phyloP scores from a whole-genome alignment of 2,797 vertebrate genomes.

The Lacerta viridis region DNA sequence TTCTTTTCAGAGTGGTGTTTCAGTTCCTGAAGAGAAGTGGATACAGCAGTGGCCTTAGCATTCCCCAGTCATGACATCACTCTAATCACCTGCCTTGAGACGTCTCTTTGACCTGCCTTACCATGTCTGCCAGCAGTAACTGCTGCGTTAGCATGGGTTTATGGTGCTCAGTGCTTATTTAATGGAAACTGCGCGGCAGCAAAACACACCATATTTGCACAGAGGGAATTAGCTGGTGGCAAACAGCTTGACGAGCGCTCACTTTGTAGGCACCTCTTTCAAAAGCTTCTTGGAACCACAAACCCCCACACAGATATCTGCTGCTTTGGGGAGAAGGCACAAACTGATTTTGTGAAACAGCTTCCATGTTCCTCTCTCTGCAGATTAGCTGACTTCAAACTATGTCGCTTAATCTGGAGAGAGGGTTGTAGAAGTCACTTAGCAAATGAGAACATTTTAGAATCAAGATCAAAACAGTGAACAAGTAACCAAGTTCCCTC shows the following conservation, averaged over 20 bases:
- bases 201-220: slow-evolving; percentile 56
- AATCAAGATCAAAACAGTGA: neutral
- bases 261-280: neutral
- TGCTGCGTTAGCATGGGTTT: slow-evolving; percentile 59
- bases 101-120: slow-evolving; percentile 52
- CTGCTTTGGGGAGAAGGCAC: neutral
- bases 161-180: slow-evolving; percentile 19
- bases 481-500: neutral
- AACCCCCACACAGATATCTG: neutral
- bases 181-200: slow-evolving; percentile 48
- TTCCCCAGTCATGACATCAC: slow-evolving; percentile 50
- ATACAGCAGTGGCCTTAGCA: slow-evolving; percentile 37
- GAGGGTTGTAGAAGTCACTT: neutral
- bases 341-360: neutral
- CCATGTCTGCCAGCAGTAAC: slow-evolving; percentile 48
- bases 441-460: neutral
- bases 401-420: neutral
- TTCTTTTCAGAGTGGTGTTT: slow-evolving; percentile 60
- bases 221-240: neutral
- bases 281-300: accelerated
- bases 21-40: slow-evolving; percentile 44
- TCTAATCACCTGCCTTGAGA: slow-evolving; percentile 68
- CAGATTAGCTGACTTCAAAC: neutral
- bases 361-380: neutral
- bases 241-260: neutral